Percentiles rank a stretch among this genome's conserved stretches.
Evolutionary conservation across 1,140 invertebrate species (phyloP).

Genomic region (Drosophila sproati): DNA sequence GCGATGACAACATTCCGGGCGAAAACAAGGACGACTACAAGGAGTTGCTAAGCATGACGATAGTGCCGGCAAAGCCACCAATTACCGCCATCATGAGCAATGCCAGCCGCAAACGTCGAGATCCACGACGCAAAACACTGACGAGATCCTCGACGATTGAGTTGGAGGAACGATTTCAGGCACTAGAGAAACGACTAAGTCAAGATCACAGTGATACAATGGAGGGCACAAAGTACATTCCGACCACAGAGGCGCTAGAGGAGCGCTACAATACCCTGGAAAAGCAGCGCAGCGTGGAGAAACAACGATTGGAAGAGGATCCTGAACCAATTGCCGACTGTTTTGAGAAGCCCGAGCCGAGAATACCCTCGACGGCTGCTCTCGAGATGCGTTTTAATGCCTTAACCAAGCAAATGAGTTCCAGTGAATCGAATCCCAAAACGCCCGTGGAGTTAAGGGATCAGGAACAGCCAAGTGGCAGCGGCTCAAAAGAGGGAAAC

Average conservation of each 20-base stretch:
- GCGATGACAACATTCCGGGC: conserved; percentile 71
- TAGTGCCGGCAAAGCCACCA: conserved; percentile 36
- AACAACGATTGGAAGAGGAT: conserved; percentile 39
- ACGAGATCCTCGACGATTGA: conserved; percentile 78
- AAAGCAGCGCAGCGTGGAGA: conserved; percentile 64
- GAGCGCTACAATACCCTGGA: conserved; percentile 70
- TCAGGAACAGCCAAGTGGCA: conserved; percentile 18
- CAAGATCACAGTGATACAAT: conserved; percentile 44
- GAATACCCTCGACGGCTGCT: conserved; percentile 71
- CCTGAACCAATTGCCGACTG: conserved; percentile 13
- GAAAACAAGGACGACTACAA: conserved; percentile 75
- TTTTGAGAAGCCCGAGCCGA: conserved; percentile 36
- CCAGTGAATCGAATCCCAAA: conserved; percentile 50
- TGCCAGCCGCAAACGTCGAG: conserved; percentile 62
- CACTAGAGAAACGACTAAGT: conserved; percentile 64
- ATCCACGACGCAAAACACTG: conserved; percentile 69
- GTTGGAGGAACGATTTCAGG: conserved; percentile 74
- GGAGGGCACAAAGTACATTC: conserved; percentile 58
- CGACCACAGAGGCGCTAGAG: conserved; percentile 69
- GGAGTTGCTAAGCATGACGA: conserved; percentile 70
- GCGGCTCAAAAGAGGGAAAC: conserved; percentile 33
- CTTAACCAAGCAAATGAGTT: conserved; percentile 66
- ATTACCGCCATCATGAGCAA: conserved; percentile 21
- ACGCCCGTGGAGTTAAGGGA: conserved; percentile 50
- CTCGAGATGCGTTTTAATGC: conserved; percentile 72